phyloP scores from a whole-genome alignment of 2,113 vertebrate species.

The Lipotes vexillifer region DNA sequence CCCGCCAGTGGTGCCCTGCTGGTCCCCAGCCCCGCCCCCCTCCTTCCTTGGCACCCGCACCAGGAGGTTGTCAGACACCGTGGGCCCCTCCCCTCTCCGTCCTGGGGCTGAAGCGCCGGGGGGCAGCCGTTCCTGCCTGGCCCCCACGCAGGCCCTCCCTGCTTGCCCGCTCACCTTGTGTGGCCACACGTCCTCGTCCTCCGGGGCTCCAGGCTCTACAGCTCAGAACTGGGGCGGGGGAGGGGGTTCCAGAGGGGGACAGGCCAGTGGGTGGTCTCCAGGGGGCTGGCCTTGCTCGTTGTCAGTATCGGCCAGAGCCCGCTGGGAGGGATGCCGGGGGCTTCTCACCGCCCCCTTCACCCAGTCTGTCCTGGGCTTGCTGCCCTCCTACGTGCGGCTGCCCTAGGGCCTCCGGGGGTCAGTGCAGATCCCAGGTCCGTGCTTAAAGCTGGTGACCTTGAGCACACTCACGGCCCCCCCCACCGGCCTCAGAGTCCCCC shows the following conservation, averaged over 20 bases:
- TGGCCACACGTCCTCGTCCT: not conserved
- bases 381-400: not conserved
- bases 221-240: not conserved
- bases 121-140: not conserved
- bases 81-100: accelerated
- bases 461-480: not conserved
- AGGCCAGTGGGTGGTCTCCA: not conserved
- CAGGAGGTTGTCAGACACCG: not conserved
- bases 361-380: not conserved
- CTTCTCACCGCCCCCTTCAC: accelerated
- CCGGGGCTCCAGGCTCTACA: not conserved
- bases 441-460: not conserved
- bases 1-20: too few species aligned
- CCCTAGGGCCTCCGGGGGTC: not conserved
- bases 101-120: not conserved
- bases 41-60: not conserved
- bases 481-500: too few species aligned
- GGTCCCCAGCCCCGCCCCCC: not conserved
- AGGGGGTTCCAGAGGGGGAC: not conserved
- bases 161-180: not conserved
- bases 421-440: not conserved
- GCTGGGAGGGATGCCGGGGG: not conserved
- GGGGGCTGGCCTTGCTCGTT: too few species aligned
- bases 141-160: not conserved
- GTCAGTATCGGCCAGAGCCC: not conserved